Base-by-base conservation (phyloP, 2,113 vertebrate species). In the Pholis gunnellus region DNA sequence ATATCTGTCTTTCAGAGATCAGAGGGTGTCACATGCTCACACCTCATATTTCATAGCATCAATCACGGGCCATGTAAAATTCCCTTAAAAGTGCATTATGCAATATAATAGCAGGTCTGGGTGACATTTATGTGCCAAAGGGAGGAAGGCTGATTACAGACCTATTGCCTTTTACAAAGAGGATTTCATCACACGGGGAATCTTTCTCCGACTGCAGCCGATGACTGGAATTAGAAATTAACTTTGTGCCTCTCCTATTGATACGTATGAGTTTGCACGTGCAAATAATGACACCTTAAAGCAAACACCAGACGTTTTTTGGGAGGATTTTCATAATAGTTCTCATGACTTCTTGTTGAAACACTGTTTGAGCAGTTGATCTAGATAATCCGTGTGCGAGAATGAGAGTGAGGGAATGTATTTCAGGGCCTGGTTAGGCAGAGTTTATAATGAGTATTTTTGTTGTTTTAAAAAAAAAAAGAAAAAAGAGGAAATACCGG, bases 391-490 rank as follows among this genome's bases (percentile, higher is more conserved):
- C 87, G 85, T 61, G 68, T 57, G 68, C 75, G 29, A 46, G 71
- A 79, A 67, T 82, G 79, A 81, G 69, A 70, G 69, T 15, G 77
- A 65, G 75, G 82, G 83, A 85, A 90, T 89, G 91, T 88, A 95
- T 94, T 95, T 94, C 87, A 76, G 90, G 85, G 87, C 75, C 90
- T 89, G 90, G 84, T 95, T 95, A 93, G 96, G 92, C 95, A 96
- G 97, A 99, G 98, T 97, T 96, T 96, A 95, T 98, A 96, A 98
- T 99, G 97, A 96, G 96, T 97, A 97, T 98, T 98, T 99, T 96
- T 97, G 95, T 96, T 95, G 96, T 95, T 95, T 64, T 36, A 38
- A 54, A 57, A 72, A 50, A 64, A 63, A n/a, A n/a, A n/a, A n/a
- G n/a, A 72, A 50, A 64, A 75, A 96, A 95, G 95, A 66, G 96